Evolutionary conservation across 2,113 vertebrate genomes (phyloP).

Genomic region (Laticauda colubrina): DNA sequence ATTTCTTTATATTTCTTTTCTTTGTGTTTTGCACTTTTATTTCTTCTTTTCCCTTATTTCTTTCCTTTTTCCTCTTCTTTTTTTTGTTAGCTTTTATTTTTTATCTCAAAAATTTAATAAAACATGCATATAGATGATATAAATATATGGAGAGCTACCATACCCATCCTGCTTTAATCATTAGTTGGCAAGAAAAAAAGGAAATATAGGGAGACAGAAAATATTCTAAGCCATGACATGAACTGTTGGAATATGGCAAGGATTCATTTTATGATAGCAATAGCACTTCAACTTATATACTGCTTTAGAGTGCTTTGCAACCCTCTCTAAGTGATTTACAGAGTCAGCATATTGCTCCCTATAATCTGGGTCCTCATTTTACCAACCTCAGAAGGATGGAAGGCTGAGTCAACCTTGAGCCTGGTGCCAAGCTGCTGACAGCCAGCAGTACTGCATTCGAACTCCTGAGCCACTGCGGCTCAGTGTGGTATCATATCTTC

Average conservation of each 20-base stretch:
- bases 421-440: too few relatives aligned
- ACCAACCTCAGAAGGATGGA: too few relatives aligned
- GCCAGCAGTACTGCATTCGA: too few relatives aligned
- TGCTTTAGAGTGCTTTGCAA: too few relatives aligned
- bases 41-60: not conserved
- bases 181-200: not conserved
- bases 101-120: not conserved
- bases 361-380: too few relatives aligned
- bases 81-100: not conserved
- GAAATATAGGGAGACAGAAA: not conserved
- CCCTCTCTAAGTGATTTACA: too few relatives aligned
- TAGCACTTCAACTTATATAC: too few relatives aligned
- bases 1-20: not conserved
- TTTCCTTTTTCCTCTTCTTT: not conserved
- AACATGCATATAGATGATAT: not conserved
- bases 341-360: too few relatives aligned
- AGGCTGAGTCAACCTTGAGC: too few relatives aligned
- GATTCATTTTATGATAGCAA: not conserved
- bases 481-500: not conserved
- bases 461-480: too few relatives aligned
- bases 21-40: not conserved
- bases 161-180: not conserved
- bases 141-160: not conserved
- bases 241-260: not conserved
- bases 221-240: not conserved